Conservation (phyloP, 2,888 invertebrate species). For the Apamea monoglypha region DNA sequence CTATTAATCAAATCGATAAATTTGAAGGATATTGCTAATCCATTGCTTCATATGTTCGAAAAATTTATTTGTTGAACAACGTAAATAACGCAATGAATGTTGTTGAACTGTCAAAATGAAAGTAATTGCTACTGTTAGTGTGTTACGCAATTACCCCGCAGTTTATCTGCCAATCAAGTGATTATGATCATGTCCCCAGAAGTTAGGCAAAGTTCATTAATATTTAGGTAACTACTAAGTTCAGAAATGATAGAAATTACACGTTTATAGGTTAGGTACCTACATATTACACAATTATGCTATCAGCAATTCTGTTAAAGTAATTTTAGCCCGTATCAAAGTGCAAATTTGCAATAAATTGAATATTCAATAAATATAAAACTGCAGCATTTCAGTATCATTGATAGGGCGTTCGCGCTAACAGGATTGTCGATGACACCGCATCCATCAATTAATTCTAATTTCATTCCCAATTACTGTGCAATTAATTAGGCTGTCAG, state of each 20-base stretch:
- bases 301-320: neutral
- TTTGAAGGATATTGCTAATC: neutral
- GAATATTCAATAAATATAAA: conserved; percentile 24
- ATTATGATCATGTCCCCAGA: neutral
- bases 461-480: conserved; percentile 25
- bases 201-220: neutral
- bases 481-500: conserved; percentile 1
- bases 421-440: conserved; percentile 39
- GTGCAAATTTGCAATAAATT: conserved; percentile 10
- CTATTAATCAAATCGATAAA: neutral
- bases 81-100: neutral
- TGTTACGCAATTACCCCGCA: too few relatives aligned
- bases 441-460: conserved; percentile 28
- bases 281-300: conserved; percentile 1
- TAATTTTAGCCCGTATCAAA: conserved; percentile 3
- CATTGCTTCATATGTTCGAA: neutral
- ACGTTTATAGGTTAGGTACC: neutral
- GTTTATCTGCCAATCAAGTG: neutral
- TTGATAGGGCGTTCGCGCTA: conserved; percentile 34
- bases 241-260: neutral
- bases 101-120: neutral
- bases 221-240: neutral
- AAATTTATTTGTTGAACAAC: neutral
- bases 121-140: too few relatives aligned
- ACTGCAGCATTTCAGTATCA: conserved; percentile 5